Conservation (phyloP, 2,888 invertebrate genomes). For the Exocentrus adspersus region DNA sequence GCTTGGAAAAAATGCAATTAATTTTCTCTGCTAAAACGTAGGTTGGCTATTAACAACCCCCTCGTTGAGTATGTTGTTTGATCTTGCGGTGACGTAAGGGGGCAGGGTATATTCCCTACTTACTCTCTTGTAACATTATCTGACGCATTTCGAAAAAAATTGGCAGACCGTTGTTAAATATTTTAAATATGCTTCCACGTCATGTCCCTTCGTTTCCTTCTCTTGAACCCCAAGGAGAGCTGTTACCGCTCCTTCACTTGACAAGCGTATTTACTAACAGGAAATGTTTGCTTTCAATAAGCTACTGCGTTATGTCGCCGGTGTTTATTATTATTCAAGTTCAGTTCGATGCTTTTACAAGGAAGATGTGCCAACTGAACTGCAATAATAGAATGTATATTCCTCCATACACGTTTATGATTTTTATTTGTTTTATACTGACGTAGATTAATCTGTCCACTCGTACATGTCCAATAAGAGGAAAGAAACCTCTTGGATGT, state of each 20-base stretch:
- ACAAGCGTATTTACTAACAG: constrained; percentile 15
- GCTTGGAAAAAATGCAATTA: too few species aligned
- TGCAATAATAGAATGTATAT: neutral
- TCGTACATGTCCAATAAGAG: too few species aligned
- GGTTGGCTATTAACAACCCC: too few species aligned
- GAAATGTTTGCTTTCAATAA: constrained; percentile 15
- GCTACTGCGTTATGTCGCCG: constrained; percentile 6
- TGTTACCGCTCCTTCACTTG: constrained; percentile 13
- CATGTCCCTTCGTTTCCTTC: neutral
- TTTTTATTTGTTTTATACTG: neutral
- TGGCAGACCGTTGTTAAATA: too few species aligned
- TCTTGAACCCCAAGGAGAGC: neutral
- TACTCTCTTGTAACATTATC: too few species aligned
- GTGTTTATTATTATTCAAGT: constrained; percentile 13
- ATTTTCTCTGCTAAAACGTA: too few species aligned
- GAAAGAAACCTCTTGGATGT: too few species aligned
- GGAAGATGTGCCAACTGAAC: neutral
- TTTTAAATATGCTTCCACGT: neutral
- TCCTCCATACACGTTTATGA: neutral
- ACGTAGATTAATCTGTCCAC: too few species aligned
- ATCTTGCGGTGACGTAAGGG: too few species aligned
- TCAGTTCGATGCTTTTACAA: neutral
- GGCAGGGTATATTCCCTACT: too few species aligned
- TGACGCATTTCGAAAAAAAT: neutral
- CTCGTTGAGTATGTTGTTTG: too few species aligned